Conservation (phyloP, 2,797 vertebrate species). For the Atherinosoma microstoma region DNA sequence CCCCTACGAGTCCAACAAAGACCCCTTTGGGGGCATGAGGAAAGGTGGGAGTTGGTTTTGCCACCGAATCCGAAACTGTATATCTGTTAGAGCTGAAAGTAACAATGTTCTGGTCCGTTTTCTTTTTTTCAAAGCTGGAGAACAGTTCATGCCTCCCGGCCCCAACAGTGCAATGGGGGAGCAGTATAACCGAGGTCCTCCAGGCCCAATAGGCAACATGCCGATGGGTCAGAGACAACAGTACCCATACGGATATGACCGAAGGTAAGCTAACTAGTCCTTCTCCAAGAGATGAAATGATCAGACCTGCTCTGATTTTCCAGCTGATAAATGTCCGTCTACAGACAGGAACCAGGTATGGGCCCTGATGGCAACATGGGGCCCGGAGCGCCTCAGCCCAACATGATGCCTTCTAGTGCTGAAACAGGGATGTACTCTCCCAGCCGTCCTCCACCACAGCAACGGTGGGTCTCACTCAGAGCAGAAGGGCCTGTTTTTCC, state of each 20-base stretch:
- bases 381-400: conserved; percentile 89
- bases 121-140: conserved; percentile 79
- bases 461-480: conserved; percentile 73
- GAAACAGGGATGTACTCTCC: conserved; percentile 99
- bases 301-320: background rate
- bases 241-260: conserved; percentile 95
- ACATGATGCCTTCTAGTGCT: conserved; percentile 93
- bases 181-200: conserved; percentile 92
- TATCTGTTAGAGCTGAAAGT: background rate
- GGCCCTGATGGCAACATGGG: conserved; percentile 91
- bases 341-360: conserved; percentile 91
- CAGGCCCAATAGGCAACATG: conserved; percentile 90
- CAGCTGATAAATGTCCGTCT: conserved; percentile 1
- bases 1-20: conserved; percentile 95
- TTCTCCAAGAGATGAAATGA: background rate
- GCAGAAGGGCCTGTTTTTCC: background rate
- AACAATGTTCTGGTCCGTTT: background rate
- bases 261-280: conserved; percentile 82
- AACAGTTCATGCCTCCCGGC: conserved; percentile 96
- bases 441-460: conserved; percentile 92
- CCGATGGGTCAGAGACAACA: conserved; percentile 94
- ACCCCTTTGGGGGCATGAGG: conserved; percentile 97
- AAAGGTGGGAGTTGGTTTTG: conserved; percentile 85
- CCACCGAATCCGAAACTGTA: background rate
- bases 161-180: conserved; percentile 94